phyloP scores from a whole-genome alignment of 2,888 invertebrate genomes.

The Aelia acuminata region DNA sequence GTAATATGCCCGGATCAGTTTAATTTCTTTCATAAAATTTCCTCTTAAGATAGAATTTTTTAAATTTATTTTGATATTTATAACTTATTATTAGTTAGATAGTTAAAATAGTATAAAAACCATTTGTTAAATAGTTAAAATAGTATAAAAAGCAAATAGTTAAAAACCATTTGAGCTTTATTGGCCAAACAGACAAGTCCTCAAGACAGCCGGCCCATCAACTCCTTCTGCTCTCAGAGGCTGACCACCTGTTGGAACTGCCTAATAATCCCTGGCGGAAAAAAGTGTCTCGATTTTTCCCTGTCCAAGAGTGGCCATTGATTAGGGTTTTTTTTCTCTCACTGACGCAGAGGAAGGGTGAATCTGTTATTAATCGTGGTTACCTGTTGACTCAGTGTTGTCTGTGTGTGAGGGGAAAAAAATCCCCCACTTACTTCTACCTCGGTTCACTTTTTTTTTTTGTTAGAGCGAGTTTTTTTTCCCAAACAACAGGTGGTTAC shows the following conservation, averaged over 20 bases:
- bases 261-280: conserved; percentile 8
- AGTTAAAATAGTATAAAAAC: too few species aligned
- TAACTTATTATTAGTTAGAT: too few species aligned
- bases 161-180: too few species aligned
- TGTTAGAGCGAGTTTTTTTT: neutral
- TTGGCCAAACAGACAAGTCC: neutral
- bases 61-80: too few species aligned
- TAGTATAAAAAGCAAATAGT: too few species aligned
- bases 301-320: conserved; percentile 44
- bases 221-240: neutral
- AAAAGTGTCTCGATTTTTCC: conserved; percentile 31
- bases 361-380: conserved; percentile 55
- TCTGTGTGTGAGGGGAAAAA: conserved; percentile 35
- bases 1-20: too few species aligned
- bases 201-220: neutral
- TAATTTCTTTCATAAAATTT: too few species aligned
- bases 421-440: conserved; percentile 43
- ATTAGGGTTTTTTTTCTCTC: conserved; percentile 56
- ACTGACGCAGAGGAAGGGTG: conserved; percentile 13
- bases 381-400: conserved; percentile 53
- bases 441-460: conserved; percentile 38
- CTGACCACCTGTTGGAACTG: conserved; percentile 17
- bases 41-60: too few species aligned
- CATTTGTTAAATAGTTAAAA: too few species aligned
- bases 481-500: conserved; percentile 37